A percentile compares a stretch with the other conserved stretches of the same genome.
Evolutionary conservation across 2,113 vertebrate species (phyloP).

Genomic region (Passer domesticus): DNA sequence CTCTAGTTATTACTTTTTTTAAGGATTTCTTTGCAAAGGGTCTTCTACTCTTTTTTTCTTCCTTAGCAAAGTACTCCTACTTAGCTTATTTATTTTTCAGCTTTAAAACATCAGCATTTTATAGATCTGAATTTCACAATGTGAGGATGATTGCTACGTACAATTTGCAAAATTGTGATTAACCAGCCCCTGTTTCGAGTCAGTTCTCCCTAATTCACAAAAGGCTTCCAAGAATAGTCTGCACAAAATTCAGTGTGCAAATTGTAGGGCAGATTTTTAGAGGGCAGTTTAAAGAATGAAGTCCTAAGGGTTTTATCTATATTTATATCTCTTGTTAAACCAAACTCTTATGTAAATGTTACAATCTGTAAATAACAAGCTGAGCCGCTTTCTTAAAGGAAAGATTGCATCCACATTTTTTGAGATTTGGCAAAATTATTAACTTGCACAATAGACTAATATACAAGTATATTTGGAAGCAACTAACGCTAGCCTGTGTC

Average conservation of each 20-base stretch:
- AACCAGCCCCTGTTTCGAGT: slow-evolving; percentile 80
- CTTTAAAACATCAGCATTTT: slow-evolving; percentile 81
- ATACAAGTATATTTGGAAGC: slow-evolving; percentile 73
- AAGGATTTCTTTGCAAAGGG: slow-evolving; percentile 67
- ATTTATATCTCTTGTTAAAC: slow-evolving; percentile 82
- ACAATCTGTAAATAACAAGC: slow-evolving; percentile 80
- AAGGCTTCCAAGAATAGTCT: slow-evolving; percentile 82
- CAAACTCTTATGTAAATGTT: slow-evolving; percentile 83
- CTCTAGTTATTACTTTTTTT: slow-evolving; percentile 40
- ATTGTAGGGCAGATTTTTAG: slow-evolving; percentile 82
- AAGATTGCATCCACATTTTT: slow-evolving; percentile 75
- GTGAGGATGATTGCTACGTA: slow-evolving; percentile 82
- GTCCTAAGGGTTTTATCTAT: slow-evolving; percentile 82
- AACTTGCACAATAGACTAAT: slow-evolving; percentile 73
- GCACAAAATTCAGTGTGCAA: slow-evolving; percentile 80
- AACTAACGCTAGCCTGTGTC: slow-evolving; percentile 59
- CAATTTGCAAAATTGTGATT: slow-evolving; percentile 84
- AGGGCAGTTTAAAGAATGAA: slow-evolving; percentile 83
- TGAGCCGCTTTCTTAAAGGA: slow-evolving; percentile 75
- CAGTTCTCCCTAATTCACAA: slow-evolving; percentile 79
- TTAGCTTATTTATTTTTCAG: slow-evolving; percentile 81
- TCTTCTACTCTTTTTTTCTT: slow-evolving; percentile 50
- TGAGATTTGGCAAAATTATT: slow-evolving; percentile 80
- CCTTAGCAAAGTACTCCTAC: slow-evolving; percentile 67
- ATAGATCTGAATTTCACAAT: slow-evolving; percentile 82